Percentiles rank a stretch among this genome's conserved stretches.
These are phyloP conservation scores for Cinclus mexicanus DNA, from an alignment of 2,113 vertebrate genomes.

Conservation along the genomic window DNA sequence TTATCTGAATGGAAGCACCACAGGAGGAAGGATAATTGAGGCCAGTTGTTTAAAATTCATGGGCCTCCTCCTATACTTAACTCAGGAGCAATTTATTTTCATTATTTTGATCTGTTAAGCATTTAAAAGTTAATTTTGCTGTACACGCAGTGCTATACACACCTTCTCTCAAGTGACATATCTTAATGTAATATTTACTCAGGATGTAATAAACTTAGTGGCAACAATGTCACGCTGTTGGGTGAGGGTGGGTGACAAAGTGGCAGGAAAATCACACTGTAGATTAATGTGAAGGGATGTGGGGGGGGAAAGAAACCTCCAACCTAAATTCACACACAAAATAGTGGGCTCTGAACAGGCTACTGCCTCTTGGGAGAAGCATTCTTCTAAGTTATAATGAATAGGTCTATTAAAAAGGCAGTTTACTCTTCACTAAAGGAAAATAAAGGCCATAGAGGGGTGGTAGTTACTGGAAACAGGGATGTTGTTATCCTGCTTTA, in stretches of 20 bases:
- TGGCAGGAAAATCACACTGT: not conserved
- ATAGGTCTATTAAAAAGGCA: slow-evolving; percentile 2
- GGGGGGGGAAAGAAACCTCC: not conserved
- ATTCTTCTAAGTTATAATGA: not conserved
- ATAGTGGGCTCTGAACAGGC: not conserved
- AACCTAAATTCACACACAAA: not conserved
- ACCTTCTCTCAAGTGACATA: not conserved
- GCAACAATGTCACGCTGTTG: not conserved
- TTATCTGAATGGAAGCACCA: slow-evolving; percentile 52
- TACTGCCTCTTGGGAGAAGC: not conserved
- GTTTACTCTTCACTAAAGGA: not conserved
- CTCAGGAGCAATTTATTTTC: slow-evolving; percentile 13
- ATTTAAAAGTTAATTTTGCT: not conserved
- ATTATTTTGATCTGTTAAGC: slow-evolving; percentile 46
- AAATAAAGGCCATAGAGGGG: not conserved
- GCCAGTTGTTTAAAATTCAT: slow-evolving; percentile 58
- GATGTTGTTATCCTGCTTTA: not conserved
- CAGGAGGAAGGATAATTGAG: slow-evolving; percentile 35
- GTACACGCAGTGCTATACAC: not conserved
- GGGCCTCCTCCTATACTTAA: not conserved
- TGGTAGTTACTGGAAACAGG: not conserved
- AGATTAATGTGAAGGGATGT: not conserved
- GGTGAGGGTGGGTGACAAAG: not conserved
- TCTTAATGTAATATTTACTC: not conserved
- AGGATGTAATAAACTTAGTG: not conserved